These are phyloP conservation scores for Gallinago nigripennis DNA, from an alignment of 2,797 vertebrate genomes.

Conservation along the genomic window DNA sequence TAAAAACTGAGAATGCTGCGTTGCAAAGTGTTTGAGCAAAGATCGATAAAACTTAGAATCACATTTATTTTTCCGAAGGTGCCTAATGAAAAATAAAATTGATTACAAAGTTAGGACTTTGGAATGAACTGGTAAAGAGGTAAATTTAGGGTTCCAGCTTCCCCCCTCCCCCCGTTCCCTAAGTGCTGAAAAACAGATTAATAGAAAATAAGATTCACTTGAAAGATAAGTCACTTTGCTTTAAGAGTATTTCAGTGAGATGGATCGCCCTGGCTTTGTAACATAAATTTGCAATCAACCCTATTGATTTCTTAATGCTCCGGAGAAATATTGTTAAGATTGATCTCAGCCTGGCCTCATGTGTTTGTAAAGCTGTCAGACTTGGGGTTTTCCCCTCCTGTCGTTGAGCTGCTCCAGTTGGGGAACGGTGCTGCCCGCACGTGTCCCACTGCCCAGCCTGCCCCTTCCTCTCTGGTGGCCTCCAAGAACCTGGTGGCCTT, in stretches of 20 bases:
- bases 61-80: conserved; percentile 73
- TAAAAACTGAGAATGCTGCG: neutral
- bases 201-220: conserved; percentile 75
- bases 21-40: conserved; percentile 14
- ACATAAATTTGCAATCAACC: conserved; percentile 78
- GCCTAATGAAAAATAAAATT: conserved; percentile 74
- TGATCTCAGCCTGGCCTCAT: conserved; percentile 42
- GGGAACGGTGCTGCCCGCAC: neutral
- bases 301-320: conserved; percentile 78
- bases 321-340: conserved; percentile 75
- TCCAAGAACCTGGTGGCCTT: fast-evolving
- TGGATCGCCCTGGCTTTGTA: conserved; percentile 63
- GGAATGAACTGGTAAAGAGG: conserved; percentile 57
- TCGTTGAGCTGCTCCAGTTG: fast-evolving
- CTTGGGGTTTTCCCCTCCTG: neutral
- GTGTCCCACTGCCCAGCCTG: neutral
- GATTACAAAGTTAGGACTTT: conserved; percentile 73
- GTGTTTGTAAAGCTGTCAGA: neutral
- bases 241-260: conserved; percentile 66
- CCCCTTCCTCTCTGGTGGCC: neutral
- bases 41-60: conserved; percentile 66
- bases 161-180: neutral
- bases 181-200: conserved; percentile 69
- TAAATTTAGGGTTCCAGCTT: conserved; percentile 67
- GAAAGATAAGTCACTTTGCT: conserved; percentile 74